Base-by-base conservation (phyloP, 2,888 invertebrate genomes). In the Phoronis australis region DNA sequence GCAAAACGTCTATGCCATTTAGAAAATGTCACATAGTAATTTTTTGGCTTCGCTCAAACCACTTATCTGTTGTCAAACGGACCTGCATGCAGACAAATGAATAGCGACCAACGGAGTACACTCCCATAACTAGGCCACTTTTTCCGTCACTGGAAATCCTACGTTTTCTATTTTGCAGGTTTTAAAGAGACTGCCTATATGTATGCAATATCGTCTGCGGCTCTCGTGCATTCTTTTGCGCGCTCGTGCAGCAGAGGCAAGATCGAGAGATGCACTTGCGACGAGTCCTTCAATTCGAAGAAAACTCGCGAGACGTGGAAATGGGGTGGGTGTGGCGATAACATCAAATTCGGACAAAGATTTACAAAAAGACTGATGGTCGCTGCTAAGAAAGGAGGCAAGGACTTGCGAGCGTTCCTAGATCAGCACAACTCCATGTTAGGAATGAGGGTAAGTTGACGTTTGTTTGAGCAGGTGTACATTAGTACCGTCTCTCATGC, bases 311-410 rank as follows among this genome's bases (percentile, higher is more conserved):
- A 70, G 50, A 71, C 77, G 46, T 78, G 76, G 89, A 89, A 91
- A 80, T 95, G 94, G 93, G 95, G 94, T 50, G 94, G 94, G 35
- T 95, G 95, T 79, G 92, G 91, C 24, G 94, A 95, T 80, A 95
- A 95, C 80, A 90, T 95, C 72, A 90, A 88, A 52, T 95, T 90
- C 77, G 95, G 94, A n/a, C 87, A 90, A 78, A 87, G 88, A 77
- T 92, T 94, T 80, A 88, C 92, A 65, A 81, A 92, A 50, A 90
- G 91, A 75, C 94, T 95, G 78, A 90, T 95, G 52, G 91, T 93
- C 76, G 92, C 93, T 76, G 89, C 91, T 0, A 91, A 91, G 47
- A 91, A 93, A 76, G 82, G 90, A 47, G 92, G 90, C 26, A 84
- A 67, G 42, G 71, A 73, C 39, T 60, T 69, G 4, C 51, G 69